Percentiles rank a stretch among this genome's conserved stretches.
phyloP scores from a whole-genome alignment of 1,140 invertebrate species.

The Drosophila carrolli region DNA sequence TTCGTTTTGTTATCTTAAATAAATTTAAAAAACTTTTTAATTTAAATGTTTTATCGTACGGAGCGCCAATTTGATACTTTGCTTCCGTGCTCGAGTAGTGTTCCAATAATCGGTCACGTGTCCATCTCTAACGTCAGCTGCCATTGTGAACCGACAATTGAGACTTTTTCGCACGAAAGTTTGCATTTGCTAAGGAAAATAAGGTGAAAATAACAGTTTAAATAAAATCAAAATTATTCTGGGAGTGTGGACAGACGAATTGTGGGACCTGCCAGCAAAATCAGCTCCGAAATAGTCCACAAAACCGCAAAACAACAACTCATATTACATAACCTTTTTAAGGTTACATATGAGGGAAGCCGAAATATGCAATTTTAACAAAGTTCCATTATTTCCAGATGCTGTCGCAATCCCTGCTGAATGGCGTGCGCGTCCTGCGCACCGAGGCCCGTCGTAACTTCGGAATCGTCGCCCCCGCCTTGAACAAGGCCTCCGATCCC shows the following conservation, averaged over 20 bases:
- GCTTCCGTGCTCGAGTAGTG: too few relatives aligned
- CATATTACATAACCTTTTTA: conserved; percentile 82
- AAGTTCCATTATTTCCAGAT: conserved; percentile 67
- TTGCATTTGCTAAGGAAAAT: conserved; percentile 51
- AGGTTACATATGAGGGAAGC: conserved; percentile 63
- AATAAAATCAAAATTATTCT: neutral
- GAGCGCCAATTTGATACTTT: too few relatives aligned
- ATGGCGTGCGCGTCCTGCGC: conserved; percentile 69
- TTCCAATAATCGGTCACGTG: neutral
- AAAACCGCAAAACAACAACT: neutral
- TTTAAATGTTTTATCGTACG: too few relatives aligned
- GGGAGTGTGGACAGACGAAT: too few relatives aligned
- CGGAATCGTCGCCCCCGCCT: conserved; percentile 88
- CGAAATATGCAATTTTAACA: conserved; percentile 1
- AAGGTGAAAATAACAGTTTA: conserved; percentile 47
- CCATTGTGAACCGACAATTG: conserved; percentile 38
- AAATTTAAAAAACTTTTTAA: too few relatives aligned
- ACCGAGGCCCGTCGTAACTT: conserved; percentile 86
- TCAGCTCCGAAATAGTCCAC: neutral
- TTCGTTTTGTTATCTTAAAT: too few relatives aligned
- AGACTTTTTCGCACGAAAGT: conserved; percentile 40
- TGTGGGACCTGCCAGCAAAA: fast-evolving
- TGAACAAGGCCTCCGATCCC: conserved; percentile 92
- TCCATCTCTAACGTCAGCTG: conserved; percentile 6
- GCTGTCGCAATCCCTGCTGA: conserved; percentile 78